Evolutionary conservation across 2,113 vertebrate genomes (phyloP).

Genomic region (Casuarius casuarius): DNA sequence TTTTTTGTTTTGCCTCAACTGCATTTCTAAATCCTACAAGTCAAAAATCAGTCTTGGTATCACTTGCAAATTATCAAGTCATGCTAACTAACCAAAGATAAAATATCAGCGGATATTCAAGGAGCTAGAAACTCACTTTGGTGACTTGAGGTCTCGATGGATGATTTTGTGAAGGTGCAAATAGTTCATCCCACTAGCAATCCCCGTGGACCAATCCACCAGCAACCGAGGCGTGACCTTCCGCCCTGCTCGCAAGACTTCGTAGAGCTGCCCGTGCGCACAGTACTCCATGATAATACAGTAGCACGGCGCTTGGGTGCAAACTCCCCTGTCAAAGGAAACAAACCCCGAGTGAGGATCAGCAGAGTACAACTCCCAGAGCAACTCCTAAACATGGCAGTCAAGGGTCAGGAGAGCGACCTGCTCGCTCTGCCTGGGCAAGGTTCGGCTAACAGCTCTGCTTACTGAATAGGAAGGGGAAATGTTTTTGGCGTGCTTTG

Average conservation of each 20-base stretch:
- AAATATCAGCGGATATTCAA: background rate
- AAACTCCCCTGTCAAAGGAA: slow-evolving; percentile 87
- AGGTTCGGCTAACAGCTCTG: background rate
- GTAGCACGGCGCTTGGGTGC: slow-evolving; percentile 96
- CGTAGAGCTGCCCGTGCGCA: slow-evolving; percentile 96
- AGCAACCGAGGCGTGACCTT: slow-evolving; percentile 92
- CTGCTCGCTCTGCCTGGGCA: background rate
- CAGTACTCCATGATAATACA: slow-evolving; percentile 99
- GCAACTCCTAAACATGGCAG: background rate
- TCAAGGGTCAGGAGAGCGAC: background rate
- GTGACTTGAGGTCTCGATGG: slow-evolving; percentile 98
- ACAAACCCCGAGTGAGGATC: background rate
- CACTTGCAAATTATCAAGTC: background rate
- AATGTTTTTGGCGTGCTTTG: background rate
- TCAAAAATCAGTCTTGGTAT: background rate
- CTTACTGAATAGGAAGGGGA: background rate
- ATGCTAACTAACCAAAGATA: background rate
- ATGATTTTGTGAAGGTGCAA: slow-evolving; percentile 99
- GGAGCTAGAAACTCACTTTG: slow-evolving; percentile 86
- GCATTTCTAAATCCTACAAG: background rate
- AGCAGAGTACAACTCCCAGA: background rate
- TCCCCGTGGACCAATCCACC: slow-evolving; percentile 97
- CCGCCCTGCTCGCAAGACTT: slow-evolving; percentile 92
- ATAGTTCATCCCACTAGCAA: slow-evolving; percentile 99
- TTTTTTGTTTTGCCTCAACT: background rate